Evolutionary conservation across 2,113 vertebrate species (phyloP).

Genomic region (Laterallus jamaicensis): DNA sequence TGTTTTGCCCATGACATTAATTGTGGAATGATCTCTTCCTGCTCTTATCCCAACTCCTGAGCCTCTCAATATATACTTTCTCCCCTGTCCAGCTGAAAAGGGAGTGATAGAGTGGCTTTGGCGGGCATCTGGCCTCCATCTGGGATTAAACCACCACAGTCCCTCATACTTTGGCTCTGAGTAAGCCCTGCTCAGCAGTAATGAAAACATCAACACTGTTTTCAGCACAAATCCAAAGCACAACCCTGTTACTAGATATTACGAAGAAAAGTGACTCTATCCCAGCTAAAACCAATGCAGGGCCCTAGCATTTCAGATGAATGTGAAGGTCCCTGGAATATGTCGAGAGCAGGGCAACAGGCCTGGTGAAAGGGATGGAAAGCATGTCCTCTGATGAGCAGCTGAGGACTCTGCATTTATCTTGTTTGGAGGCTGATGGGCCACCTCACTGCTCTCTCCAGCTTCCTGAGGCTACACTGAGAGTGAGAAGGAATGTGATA

Average conservation of each 20-base stretch:
- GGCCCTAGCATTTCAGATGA: background rate
- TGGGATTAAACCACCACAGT: too few species aligned
- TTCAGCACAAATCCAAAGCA: background rate
- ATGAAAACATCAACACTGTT: background rate
- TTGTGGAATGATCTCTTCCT: too few species aligned
- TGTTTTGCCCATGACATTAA: too few species aligned
- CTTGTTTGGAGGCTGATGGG: background rate
- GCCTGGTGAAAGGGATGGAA: background rate
- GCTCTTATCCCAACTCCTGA: too few species aligned
- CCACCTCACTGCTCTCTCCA: background rate
- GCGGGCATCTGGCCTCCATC: too few species aligned
- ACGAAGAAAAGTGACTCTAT: background rate
- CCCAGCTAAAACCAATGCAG: background rate
- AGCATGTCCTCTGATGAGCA: background rate
- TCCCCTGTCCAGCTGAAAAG: too few species aligned
- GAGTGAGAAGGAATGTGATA: background rate
- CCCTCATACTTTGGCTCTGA: background rate
- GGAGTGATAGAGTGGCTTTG: too few species aligned
- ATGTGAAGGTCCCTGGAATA: background rate
- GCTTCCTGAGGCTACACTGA: background rate
- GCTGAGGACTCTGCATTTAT: background rate
- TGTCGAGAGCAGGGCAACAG: background rate
- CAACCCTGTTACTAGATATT: background rate
- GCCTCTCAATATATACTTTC: too few species aligned
- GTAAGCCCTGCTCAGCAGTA: background rate